Evolutionary conservation across 2,888 invertebrate genomes (phyloP), one percentile per base, ranked within the genome.

Genomic region (Leptothorax acervorum): DNA sequence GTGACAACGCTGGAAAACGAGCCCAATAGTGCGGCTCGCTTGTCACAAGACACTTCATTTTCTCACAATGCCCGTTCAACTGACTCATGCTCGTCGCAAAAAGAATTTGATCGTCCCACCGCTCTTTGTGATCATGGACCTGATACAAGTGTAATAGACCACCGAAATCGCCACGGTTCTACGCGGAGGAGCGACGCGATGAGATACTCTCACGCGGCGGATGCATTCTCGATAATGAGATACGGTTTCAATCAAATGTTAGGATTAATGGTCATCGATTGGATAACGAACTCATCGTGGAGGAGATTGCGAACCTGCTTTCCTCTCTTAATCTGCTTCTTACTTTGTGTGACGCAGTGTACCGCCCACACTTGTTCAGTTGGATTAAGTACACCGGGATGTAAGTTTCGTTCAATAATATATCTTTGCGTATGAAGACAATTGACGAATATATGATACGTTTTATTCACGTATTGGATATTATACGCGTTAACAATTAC

Each of bases 331-430:
- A 71, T 92, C 82, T 83, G 85, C 53, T 66, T 92, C 51, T 66
- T 92, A 45, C 79, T 92, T 28, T 91, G 88, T 48, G 83, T 85
- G 76, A 85, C 89, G 51, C 57, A 45, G 68, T 90, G 89, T 71
- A 83, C 75, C 70, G 91, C 88, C 84, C 1, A 85, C 87, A 86
- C 90, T 74, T 92, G 93, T 79, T 89, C 92, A 55, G 65, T 86
- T 9, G 93, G 94, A 53, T 76, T 94, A 35, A 91, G 89, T 68
- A 94, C 94, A 71, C 93, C 94, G 51, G 94, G 94, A 87, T 90
- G 94, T 94, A 87, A 93, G 94, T 94, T 73, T 62, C 9, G 8
- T 8, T 18, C 31, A 31, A 31, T 23, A 23, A 48, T 45, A 11
- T 68, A 65, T 63, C n/a, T 39, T n/a, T n/a, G 11, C 15, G 42